Evolutionary conservation across 1,140 invertebrate species (phyloP), one percentile per base, ranked within the genome.

Genomic region (Drosophila suzukii): DNA sequence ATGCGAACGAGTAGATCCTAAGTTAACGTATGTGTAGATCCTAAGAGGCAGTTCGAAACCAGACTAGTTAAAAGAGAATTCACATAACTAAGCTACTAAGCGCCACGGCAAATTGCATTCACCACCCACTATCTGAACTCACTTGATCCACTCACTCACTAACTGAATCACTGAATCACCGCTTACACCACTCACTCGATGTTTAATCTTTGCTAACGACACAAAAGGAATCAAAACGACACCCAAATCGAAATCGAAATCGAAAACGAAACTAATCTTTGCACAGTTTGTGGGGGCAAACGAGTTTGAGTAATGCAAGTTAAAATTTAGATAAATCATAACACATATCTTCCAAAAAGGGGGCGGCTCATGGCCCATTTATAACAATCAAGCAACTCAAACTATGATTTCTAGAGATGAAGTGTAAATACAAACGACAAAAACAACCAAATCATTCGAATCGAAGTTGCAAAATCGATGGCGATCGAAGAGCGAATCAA

Each of bases 291-390:
- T 80, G 47, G 63, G 39, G 47, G 27, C 44, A 65, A 80, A 62
- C 51, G 55, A 70, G 65, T 68, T 57, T 51, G 47, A 67, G 50
- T 65, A 67, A 50, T 54, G 50, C 66, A 59, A 59, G 60, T 17
- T 49, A 71, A 75, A 81, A 63, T 81, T 67, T 75, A 71, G 65
- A 83, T 76, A 83, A 73, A 83, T 86, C 83, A 86, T 86, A 77
- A 89, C 82, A 86, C 83, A 86, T 86, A 86, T 86, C 83, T 86
- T 88, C 79, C 81, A 82, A 61, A 61, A 70, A 63, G 57, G 34
- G 46, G 62, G 51, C 41, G 68, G 20, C 46, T 46, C 63, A 43
- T 39, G 39, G 66, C 61, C 75, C 57, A 82, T 53, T 73, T 76
- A 67, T 80, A 88, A 88, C 79, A 86, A 86, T 86, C 83, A 86